A percentile compares a stretch with the other conserved stretches of the same genome.
Evolutionary conservation across 1,140 invertebrate species (phyloP).

Genomic region (Solenopsis fugax): DNA sequence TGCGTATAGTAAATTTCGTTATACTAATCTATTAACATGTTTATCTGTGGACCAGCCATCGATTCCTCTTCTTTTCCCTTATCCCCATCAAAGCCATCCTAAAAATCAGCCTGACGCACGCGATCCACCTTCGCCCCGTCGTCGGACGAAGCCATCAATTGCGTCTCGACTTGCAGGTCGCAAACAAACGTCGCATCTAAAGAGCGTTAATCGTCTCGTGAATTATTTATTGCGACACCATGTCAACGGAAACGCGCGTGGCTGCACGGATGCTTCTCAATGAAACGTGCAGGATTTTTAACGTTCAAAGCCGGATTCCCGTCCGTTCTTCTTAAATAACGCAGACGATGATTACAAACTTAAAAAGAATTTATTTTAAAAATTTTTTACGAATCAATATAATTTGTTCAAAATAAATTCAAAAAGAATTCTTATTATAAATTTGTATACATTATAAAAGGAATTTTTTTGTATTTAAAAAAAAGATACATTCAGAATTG

Average conservation of each 20-base stretch:
- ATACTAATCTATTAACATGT: constrained; percentile 37
- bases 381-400: no score
- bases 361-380: no score
- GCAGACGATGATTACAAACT: no score
- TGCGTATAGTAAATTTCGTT: background rate
- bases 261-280: background rate
- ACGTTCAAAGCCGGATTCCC: background rate
- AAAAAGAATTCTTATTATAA: no score
- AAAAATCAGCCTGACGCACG: constrained; percentile 5
- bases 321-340: background rate
- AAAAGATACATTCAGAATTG: no score
- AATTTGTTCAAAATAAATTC: no score
- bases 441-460: no score
- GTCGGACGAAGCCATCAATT: background rate
- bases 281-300: background rate
- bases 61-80: background rate
- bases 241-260: constrained; percentile 17
- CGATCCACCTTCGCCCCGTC: background rate
- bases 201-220: background rate
- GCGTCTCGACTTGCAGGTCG: background rate
- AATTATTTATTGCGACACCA: constrained; percentile 47
- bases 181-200: background rate
- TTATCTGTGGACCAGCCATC: constrained; percentile 33
- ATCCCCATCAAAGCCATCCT: background rate
- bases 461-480: no score